Evolutionary conservation across 2,113 vertebrate genomes (phyloP), one percentile per base, ranked within the genome.

Genomic region (Dasyurus viverrinus): DNA sequence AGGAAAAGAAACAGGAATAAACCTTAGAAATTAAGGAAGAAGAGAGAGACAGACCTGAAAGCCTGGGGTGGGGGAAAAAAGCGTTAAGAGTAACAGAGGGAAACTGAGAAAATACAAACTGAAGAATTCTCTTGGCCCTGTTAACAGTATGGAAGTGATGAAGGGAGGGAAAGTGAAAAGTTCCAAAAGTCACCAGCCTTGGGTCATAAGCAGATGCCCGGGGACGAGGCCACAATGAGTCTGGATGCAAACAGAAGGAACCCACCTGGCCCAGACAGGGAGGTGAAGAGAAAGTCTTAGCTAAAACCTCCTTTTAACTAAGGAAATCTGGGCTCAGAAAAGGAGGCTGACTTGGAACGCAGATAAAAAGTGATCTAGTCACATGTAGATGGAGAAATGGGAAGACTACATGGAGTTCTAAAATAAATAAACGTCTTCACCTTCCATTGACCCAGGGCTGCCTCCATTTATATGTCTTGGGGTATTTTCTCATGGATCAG

Each of bases 341-440:
- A 42, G 60, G 19, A 84, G n/a, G 68, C 16, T 2, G 36, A 76
- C 36, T 22, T 76, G 36, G 68, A 76, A 76, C 96, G 94, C 91
- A 91, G 84, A 84, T 22, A 84, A 68, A 60, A 2, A 84, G 54
- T 90, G 26, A 54, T 93, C 89, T 76, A 42, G 54, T 16, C 53
- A 11, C 91, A 52, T 84, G 47, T 36, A 92, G 50, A 9, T 95
- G 94, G 93, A 92, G 53, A 68, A 84, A 92, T 50, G 76, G 53
- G 36, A 27, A 94, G 94, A 93, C 23, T 94, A 27, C 46, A 91
- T 26, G 11, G 57, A 54, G 53, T 68, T 94, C 94, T 54, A 96
- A 84, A 91, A 90, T 48, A 92, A 84, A 60, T 50, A 95, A 93
- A 93, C 47, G 93, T 23, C 48, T 76, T 60, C 23, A 3, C 57